A percentile compares a stretch with the other conserved stretches of the same genome.
These are phyloP conservation scores for Acrocephalus arundinaceus DNA, from an alignment of 2,113 vertebrate species.

Conservation along the genomic window DNA sequence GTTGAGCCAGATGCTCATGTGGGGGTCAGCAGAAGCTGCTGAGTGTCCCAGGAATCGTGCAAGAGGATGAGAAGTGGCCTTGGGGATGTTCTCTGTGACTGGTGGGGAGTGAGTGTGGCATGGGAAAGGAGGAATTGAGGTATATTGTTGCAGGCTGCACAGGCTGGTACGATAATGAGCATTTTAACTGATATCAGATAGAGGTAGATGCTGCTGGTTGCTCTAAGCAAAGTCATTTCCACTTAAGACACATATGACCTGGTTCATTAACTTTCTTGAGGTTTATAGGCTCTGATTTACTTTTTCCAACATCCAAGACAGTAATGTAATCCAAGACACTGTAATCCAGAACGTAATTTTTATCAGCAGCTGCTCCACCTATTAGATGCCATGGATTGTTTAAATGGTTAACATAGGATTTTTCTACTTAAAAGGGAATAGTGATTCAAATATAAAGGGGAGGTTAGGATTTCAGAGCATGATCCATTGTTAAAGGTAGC, in stretches of 20 bases:
- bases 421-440: not conserved
- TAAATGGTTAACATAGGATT: fast-evolving
- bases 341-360: not conserved
- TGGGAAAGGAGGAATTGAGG: not conserved
- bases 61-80: not conserved
- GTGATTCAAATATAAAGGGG: not conserved
- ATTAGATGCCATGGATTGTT: fast-evolving
- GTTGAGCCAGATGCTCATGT: not conserved
- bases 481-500: not conserved
- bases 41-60: fast-evolving
- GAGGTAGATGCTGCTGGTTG: not conserved
- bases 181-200: fast-evolving
- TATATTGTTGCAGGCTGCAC: not conserved
- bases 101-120: not conserved
- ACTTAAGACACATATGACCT: not conserved
- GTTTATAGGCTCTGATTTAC: not conserved
- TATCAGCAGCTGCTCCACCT: not conserved
- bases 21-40: not conserved
- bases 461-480: not conserved
- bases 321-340: not conserved
- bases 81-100: not conserved
- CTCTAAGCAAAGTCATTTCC: not conserved
- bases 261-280: not conserved
- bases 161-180: not conserved
- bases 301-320: not conserved